Percentiles rank a stretch among this genome's conserved stretches.
Conservation (phyloP, 2,888 invertebrate species). For the Phorcus lineatus region DNA sequence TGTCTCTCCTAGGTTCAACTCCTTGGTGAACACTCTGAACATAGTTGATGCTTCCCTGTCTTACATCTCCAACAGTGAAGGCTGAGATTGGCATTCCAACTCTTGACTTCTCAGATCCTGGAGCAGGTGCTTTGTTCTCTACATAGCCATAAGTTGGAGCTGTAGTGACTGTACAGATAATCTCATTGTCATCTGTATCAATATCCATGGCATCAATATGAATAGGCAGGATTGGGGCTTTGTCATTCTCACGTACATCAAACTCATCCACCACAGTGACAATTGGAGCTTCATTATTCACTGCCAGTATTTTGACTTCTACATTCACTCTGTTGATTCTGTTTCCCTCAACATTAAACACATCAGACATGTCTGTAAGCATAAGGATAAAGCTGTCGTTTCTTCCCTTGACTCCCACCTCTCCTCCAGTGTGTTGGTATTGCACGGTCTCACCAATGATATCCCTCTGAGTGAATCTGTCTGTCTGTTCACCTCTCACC, state of each 20-base stretch:
- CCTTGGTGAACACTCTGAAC: conserved; percentile 75
- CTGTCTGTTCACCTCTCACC: conserved; percentile 53
- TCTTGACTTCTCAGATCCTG: conserved; percentile 70
- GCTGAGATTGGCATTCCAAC: conserved; percentile 70
- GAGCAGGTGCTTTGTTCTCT: conserved; percentile 71
- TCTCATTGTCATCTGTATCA: conserved; percentile 68
- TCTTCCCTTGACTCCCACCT: conserved; percentile 62
- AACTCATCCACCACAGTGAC: conserved; percentile 60
- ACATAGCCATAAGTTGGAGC: conserved; percentile 73
- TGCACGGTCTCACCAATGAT: conserved; percentile 58
- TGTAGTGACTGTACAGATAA: conserved; percentile 68
- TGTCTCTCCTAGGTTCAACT: conserved; percentile 71
- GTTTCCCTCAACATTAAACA: conserved; percentile 62
- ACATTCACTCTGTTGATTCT: conserved; percentile 62
- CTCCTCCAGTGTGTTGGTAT: conserved; percentile 71
- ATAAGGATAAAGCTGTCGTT: conserved; percentile 69
- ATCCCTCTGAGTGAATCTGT: conserved; percentile 71
- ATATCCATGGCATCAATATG: conserved; percentile 69
- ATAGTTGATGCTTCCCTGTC: conserved; percentile 68
- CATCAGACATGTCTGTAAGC: conserved; percentile 64
- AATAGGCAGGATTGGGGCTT: conserved; percentile 58
- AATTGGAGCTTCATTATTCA: conserved; percentile 70
- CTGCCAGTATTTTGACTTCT: conserved; percentile 66
- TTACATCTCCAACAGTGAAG: conserved; percentile 69
- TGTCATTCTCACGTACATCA: conserved; percentile 69